Conservation (phyloP, 2,888 invertebrate species). For the Athrips mouffetella region DNA sequence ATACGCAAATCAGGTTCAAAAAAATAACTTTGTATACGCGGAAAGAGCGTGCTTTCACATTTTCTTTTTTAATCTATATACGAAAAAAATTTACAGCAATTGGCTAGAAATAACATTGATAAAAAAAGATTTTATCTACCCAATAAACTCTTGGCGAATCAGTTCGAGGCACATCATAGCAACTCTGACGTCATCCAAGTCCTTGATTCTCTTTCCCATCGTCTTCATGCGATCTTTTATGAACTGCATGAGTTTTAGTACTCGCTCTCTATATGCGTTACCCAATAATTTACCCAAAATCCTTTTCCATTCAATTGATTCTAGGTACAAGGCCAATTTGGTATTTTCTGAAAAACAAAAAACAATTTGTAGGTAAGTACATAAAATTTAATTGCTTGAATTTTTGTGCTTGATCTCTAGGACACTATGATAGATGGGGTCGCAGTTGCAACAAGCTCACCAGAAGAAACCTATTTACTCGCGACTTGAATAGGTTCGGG, state of each 20-base stretch:
- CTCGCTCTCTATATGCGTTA: slow-evolving; percentile 82
- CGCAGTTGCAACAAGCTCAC: too few species aligned
- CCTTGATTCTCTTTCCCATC: slow-evolving; percentile 83
- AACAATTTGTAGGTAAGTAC: background rate
- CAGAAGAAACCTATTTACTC: too few species aligned
- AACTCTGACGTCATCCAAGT: slow-evolving; percentile 86
- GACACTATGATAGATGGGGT: too few species aligned
- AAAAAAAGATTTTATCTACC: slow-evolving; percentile 48
- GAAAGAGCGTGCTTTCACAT: too few species aligned
- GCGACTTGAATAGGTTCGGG: too few species aligned
- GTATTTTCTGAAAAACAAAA: slow-evolving; percentile 82
- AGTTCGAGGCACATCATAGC: slow-evolving; percentile 88
- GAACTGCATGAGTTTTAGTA: slow-evolving; percentile 85
- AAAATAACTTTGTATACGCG: too few species aligned
- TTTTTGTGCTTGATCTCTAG: background rate
- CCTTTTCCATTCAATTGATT: slow-evolving; percentile 89
- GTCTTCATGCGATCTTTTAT: slow-evolving; percentile 86
- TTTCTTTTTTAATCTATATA: too few species aligned
- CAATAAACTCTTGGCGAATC: slow-evolving; percentile 87
- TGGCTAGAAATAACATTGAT: too few species aligned
- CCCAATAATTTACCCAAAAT: slow-evolving; percentile 84
- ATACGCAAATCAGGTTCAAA: too few species aligned
- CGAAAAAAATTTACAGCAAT: too few species aligned
- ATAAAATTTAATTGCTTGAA: background rate
- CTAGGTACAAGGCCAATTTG: slow-evolving; percentile 82